A percentile compares a stretch with the other conserved stretches of the same genome.
Conservation (phyloP, 2,888 invertebrate genomes). For the Charanyca ferruginea region DNA sequence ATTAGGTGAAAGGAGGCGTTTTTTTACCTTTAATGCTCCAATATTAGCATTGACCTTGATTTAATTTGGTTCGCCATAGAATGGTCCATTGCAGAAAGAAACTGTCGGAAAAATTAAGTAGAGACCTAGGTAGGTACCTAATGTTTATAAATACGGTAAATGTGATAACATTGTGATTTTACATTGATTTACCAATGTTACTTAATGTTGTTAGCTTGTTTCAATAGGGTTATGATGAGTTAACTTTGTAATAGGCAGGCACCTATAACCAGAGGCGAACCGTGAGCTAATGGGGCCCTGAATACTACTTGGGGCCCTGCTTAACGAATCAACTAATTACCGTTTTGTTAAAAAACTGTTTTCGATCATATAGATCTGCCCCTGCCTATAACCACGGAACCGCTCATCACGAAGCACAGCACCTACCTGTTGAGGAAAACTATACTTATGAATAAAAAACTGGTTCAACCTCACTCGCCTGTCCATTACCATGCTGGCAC, state of each 20-base stretch:
- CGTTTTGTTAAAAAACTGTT: no score
- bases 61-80: conserved; percentile 64
- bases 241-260: no score
- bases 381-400: neutral
- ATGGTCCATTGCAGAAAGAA: conserved; percentile 24
- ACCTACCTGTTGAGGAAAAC: conserved; percentile 17
- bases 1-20: conserved; percentile 76
- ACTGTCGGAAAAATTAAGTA: conserved; percentile 10
- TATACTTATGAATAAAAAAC: conserved; percentile 24
- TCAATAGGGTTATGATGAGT: neutral
- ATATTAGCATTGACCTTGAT: conserved; percentile 79
- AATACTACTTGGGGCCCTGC: no score
- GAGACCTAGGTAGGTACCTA: neutral
- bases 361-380: no score
- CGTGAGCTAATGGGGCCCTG: no score
- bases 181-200: neutral
- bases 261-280: no score
- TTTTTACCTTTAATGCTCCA: conserved; percentile 70
- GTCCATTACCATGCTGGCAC: no score
- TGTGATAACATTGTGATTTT: conserved; percentile 32
- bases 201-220: neutral
- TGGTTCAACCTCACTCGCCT: conserved; percentile 1
- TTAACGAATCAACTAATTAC: no score
- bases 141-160: conserved; percentile 29
- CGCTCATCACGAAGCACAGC: neutral